Base-by-base conservation (phyloP, 2,888 invertebrate genomes). In the Didymodactylos carnosus region DNA sequence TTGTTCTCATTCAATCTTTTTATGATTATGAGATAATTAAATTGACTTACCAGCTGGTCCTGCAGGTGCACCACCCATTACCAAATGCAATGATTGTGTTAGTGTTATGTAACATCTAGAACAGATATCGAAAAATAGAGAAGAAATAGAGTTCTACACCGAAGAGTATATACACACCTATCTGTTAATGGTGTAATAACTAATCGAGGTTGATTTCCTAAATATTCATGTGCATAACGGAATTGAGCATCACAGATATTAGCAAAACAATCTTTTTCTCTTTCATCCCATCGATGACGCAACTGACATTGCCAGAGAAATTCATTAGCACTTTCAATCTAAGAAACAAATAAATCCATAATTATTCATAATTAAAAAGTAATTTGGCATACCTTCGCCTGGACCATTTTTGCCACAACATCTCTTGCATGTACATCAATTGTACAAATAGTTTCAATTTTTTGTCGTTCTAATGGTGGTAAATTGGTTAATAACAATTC, bases 201-300 rank as follows among this genome's bases (percentile, higher is more conserved):
- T 77, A 95, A 86, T 76, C 94, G 88, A 8, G 94, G 92, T 11
- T 94, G 94, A 82, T 94, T 94, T 40, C 95, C 94, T 76, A 95
- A 87, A 85, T 95, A 95, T 84, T 95, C 94, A 82, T 94, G 91
- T 78, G 90, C 90, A 82, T 94, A 95, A 78, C 86, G 87, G 84
- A 94, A 94, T 84, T 94, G 91, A 53, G 94, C 94, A 84, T 95
- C 95, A 82, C 94, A 95, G 82, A 95, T 95, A 84, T 95, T 94
- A 41, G 93, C 94, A 81, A 90, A 93, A 83, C 94, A 95, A 81
- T 94, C 90, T 76, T 87, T 87, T 79, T 90, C 90, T 79, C 90
- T 90, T 78, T 93, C 92, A 80, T 89, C 92, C 92, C 92, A 93
- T 79, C 91, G 88, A 85, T 92, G 92, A 77, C 92, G 86, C 16